Conservation (phyloP, 2,888 invertebrate species). For the Nymphalis c-album region DNA sequence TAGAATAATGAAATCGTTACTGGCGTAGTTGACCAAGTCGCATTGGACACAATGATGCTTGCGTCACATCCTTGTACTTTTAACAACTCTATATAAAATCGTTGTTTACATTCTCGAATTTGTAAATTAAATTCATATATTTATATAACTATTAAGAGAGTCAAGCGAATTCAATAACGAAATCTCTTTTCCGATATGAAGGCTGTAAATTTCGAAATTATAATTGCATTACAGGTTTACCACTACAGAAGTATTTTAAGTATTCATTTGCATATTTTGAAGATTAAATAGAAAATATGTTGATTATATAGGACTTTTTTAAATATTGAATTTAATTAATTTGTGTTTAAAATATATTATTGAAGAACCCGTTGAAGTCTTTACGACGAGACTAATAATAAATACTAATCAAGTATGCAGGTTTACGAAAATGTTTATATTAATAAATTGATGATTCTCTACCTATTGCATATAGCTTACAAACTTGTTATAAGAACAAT, state of each 20-base stretch:
- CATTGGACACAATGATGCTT: slow-evolving; percentile 59
- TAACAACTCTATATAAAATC: slow-evolving; percentile 38
- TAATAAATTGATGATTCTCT: too few relatives aligned
- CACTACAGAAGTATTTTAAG: too few relatives aligned
- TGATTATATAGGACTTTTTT: not conserved
- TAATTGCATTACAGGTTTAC: too few relatives aligned
- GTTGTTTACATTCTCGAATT: slow-evolving; percentile 30
- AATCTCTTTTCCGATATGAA: too few relatives aligned
- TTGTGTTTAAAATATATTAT: not conserved
- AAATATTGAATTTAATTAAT: not conserved
- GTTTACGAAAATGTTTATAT: too few relatives aligned
- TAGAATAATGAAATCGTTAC: slow-evolving; percentile 64
- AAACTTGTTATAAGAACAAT: too few relatives aligned
- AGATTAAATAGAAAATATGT: too few relatives aligned
- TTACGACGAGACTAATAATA: slow-evolving; percentile 17
- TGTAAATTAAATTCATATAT: slow-evolving; percentile 5
- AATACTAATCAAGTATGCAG: not conserved
- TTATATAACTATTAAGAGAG: not conserved
- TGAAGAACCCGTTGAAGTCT: slow-evolving; percentile 34
- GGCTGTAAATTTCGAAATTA: too few relatives aligned
- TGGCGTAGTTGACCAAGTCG: slow-evolving; percentile 53
- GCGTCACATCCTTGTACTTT: slow-evolving; percentile 57
- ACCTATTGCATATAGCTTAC: too few relatives aligned
- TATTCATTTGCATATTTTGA: too few relatives aligned
- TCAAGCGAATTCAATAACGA: not conserved